phyloP scores from a whole-genome alignment of 2,113 vertebrate species.

The Actinemys pallida region DNA sequence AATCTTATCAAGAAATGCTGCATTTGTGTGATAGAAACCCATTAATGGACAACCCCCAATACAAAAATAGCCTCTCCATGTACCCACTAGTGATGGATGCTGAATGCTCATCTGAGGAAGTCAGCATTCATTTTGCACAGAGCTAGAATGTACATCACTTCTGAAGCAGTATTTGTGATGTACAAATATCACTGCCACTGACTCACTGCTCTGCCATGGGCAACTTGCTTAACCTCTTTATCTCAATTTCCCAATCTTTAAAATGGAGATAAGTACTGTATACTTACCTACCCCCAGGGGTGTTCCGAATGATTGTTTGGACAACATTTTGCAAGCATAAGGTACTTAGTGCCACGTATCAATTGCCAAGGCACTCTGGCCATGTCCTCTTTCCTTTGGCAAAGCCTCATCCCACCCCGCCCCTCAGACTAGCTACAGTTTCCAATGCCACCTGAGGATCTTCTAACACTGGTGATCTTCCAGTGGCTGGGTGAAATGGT shows the following conservation, averaged over 20 bases:
- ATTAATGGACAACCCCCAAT: not conserved
- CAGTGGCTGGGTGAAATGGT: not conserved
- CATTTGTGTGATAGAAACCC: not conserved
- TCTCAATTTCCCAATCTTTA: conserved; percentile 8
- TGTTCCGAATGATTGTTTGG: not conserved
- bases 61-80: not conserved
- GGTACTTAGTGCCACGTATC: not conserved
- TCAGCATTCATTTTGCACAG: not conserved
- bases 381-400: not conserved
- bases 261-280: not conserved
- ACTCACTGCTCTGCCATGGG: not conserved
- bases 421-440: rapidly evolving
- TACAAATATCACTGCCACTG: not conserved
- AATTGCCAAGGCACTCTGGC: not conserved
- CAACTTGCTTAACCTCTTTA: not conserved
- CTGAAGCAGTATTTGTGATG: rapidly evolving
- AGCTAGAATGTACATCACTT: no score
- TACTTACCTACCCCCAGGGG: not conserved
- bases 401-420: not conserved
- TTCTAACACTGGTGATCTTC: rapidly evolving
- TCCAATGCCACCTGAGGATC: rapidly evolving
- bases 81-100: not conserved
- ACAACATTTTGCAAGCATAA: not conserved
- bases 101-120: not conserved
- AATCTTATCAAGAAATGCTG: not conserved